phyloP scores from a whole-genome alignment of 2,113 vertebrate species.

The Cyprinus carpio region DNA sequence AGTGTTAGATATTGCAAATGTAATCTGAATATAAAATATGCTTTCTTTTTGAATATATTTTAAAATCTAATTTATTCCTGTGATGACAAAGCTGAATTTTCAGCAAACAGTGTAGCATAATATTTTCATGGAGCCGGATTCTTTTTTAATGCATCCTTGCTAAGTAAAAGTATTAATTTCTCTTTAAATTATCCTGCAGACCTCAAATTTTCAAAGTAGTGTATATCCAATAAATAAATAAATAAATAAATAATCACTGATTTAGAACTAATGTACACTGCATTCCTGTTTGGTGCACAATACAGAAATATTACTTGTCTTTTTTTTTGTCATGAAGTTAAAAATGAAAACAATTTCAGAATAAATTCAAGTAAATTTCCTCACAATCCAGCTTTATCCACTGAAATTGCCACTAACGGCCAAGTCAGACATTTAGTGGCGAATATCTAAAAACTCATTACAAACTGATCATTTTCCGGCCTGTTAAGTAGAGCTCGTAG shows the following conservation, averaged over 20 bases:
- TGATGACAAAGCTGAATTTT: not conserved
- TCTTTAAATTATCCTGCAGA: not conserved
- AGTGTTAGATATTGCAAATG: not conserved
- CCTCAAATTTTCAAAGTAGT: not conserved
- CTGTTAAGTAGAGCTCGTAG: constrained; percentile 26
- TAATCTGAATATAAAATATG: not conserved
- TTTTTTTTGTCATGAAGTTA: not conserved
- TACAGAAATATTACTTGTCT: not conserved
- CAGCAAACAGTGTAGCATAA: not conserved
- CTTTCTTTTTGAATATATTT: not conserved
- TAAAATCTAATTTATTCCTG: not conserved
- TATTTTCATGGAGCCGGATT: not conserved
- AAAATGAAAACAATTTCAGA: not conserved
- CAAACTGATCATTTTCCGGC: constrained; percentile 34
- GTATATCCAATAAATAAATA: not conserved
- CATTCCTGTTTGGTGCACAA: not conserved
- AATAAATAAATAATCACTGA: not conserved
- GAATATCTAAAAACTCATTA: constrained; percentile 33
- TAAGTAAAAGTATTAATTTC: not conserved
- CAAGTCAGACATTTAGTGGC: constrained; percentile 6
- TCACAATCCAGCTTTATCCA: not conserved
- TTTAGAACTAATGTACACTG: not conserved
- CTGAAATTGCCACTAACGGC: not conserved
- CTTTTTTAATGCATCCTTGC: not conserved
- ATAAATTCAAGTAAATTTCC: not conserved